Conservation (phyloP, 2,113 vertebrate species). For the Otus sunia region DNA sequence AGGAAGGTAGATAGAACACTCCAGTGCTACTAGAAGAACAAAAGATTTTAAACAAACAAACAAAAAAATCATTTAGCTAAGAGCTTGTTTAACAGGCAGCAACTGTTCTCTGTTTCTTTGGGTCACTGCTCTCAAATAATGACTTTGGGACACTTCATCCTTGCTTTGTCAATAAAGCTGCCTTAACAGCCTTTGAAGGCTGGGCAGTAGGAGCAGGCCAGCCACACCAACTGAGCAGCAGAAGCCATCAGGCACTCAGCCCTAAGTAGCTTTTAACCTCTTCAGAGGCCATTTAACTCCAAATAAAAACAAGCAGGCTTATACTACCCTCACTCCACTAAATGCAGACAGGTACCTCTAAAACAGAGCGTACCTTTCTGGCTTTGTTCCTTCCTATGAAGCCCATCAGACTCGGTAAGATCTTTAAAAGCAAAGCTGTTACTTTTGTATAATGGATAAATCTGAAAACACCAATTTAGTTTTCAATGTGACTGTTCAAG, state of each 20-base stretch:
- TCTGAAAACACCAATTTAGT: not conserved
- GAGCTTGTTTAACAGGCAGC: not conserved
- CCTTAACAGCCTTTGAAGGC: not conserved
- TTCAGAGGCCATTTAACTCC: not conserved
- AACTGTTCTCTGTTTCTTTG: not conserved
- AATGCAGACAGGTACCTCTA: not conserved
- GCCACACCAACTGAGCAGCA: not conserved
- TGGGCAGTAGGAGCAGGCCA: not conserved
- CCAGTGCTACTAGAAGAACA: not conserved
- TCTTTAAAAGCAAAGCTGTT: slow-evolving; percentile 18
- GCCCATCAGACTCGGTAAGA: not conserved
- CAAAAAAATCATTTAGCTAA: not conserved
- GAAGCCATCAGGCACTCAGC: not conserved
- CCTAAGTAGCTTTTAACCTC: not conserved
- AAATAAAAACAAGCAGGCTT: not conserved
- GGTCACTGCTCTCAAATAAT: slow-evolving; percentile 50
- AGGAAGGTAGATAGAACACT: not conserved
- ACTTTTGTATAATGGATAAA: not conserved
- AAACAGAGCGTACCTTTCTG: not conserved
- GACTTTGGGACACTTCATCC: not conserved
- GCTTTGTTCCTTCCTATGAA: not conserved
- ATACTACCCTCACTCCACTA: not conserved
- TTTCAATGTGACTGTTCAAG: not conserved
- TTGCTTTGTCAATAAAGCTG: not conserved
- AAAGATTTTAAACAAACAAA: not conserved